These are phyloP conservation scores for Aethes cnicana DNA, from an alignment of 2,888 invertebrate genomes.

Conservation along the genomic window DNA sequence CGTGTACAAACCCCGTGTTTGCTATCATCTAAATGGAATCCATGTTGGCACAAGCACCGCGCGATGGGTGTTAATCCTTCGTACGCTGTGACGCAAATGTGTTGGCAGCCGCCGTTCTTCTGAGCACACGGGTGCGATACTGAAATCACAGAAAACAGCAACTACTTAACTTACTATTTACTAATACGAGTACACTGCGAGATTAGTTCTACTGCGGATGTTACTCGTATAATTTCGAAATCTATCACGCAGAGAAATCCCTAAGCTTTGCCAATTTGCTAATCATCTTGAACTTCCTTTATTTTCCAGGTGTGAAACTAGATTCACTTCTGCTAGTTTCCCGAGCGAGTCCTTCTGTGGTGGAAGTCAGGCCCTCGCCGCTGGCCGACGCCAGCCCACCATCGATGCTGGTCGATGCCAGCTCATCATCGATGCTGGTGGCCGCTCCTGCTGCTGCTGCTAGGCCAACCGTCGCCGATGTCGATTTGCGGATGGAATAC, in stretches of 20 bases:
- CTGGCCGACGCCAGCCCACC: no score
- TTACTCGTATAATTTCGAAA: no score
- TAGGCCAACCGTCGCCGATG: conserved; percentile 1
- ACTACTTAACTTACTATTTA: no score
- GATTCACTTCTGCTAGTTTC: neutral
- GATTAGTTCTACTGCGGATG: no score
- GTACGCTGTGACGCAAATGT: neutral
- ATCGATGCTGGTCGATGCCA: no score
- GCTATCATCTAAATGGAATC: neutral
- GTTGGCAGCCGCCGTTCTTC: conserved; percentile 1
- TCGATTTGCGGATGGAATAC: neutral
- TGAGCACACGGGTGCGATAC: neutral
- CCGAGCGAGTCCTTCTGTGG: neutral
- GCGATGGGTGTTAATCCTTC: neutral
- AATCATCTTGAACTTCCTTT: neutral
- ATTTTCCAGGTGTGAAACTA: conserved; percentile 1
- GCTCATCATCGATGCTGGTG: no score
- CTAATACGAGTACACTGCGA: no score
- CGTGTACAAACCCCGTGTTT: neutral
- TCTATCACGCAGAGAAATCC: no score
- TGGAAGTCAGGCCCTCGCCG: neutral
- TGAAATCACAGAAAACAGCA: no score
- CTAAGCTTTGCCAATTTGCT: neutral
- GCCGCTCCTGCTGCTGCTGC: neutral
- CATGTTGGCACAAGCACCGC: conserved; percentile 2